Evolutionary conservation across 2,888 invertebrate species (phyloP).

Genomic region (Perizoma flavofasciatum): DNA sequence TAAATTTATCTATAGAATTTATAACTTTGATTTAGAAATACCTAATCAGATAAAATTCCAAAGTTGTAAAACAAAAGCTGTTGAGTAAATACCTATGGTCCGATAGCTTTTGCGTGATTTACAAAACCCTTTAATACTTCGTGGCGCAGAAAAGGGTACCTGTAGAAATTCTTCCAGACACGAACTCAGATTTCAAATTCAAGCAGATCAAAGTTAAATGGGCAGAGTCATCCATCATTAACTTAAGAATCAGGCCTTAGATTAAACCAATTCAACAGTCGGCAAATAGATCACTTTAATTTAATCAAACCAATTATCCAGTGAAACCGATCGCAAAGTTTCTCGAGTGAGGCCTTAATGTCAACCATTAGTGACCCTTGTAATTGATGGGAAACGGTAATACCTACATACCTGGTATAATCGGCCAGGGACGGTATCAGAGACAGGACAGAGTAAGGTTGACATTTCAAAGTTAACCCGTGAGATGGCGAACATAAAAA

Average conservation of each 20-base stretch:
- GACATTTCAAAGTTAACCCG: not conserved
- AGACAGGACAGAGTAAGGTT: not conserved
- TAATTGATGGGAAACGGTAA: conserved; percentile 3
- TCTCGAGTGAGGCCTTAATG: not conserved
- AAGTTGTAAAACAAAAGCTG: too few species aligned
- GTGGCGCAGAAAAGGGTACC: too few species aligned
- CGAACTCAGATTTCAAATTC: too few species aligned
- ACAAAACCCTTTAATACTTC: too few species aligned
- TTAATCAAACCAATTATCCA: conserved; percentile 9
- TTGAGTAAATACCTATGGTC: too few species aligned
- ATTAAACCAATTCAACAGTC: not conserved
- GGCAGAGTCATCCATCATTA: not conserved
- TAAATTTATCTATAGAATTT: too few species aligned
- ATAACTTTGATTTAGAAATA: too few species aligned
- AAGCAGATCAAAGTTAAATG: not conserved
- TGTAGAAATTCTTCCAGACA: too few species aligned
- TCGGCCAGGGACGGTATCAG: not conserved
- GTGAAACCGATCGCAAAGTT: conserved; percentile 1
- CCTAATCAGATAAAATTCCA: too few species aligned
- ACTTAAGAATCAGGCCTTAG: not conserved
- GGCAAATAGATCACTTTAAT: conserved; percentile 9
- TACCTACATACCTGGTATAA: too few species aligned
- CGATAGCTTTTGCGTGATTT: too few species aligned
- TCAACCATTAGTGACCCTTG: conserved; percentile 9
- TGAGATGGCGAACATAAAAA: too few species aligned